A percentile compares a stretch with the other conserved stretches of the same genome.
Conservation (phyloP, 2,888 invertebrate genomes). For the Molorchus minor region DNA sequence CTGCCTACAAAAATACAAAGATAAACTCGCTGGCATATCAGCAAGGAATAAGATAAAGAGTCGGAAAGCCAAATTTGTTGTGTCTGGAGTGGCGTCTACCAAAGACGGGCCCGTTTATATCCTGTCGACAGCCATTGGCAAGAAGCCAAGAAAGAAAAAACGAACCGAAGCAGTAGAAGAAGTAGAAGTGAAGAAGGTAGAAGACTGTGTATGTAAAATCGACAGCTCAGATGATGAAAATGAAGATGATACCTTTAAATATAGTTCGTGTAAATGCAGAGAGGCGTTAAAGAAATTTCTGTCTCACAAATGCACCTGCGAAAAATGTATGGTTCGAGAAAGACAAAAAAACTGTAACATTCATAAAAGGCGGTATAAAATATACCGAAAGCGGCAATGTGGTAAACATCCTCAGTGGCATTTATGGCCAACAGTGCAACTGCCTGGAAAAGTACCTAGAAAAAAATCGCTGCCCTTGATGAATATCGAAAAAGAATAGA, state of each 20-base stretch:
- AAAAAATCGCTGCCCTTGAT: conserved; percentile 39
- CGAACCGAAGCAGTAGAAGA: background rate
- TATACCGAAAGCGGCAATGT: conserved; percentile 34
- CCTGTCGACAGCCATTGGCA: background rate
- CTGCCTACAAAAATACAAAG: conserved; percentile 46
- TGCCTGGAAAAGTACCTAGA: conserved; percentile 42
- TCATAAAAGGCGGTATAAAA: conserved; percentile 45
- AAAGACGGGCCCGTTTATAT: conserved; percentile 27
- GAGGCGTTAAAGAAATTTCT: conserved; percentile 41
- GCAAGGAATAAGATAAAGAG: conserved; percentile 26
- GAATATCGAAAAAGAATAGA: conserved; percentile 41
- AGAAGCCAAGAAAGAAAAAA: conserved; percentile 5
- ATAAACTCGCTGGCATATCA: conserved; percentile 31
- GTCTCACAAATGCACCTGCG: conserved; percentile 44
- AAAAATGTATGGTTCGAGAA: conserved; percentile 39
- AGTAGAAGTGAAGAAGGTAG: conserved; percentile 1
- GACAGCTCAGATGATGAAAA: background rate
- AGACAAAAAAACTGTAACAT: conserved; percentile 36
- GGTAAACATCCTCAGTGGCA: conserved; percentile 36
- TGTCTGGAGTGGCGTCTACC: conserved; percentile 30
- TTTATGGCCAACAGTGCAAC: conserved; percentile 41
- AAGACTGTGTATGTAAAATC: conserved; percentile 21
- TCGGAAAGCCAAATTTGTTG: conserved; percentile 21
- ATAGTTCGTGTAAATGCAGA: conserved; percentile 41
- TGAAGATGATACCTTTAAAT: conserved; percentile 3